Conservation (phyloP, 2,888 invertebrate species). For the Phymatocera aterrima region DNA sequence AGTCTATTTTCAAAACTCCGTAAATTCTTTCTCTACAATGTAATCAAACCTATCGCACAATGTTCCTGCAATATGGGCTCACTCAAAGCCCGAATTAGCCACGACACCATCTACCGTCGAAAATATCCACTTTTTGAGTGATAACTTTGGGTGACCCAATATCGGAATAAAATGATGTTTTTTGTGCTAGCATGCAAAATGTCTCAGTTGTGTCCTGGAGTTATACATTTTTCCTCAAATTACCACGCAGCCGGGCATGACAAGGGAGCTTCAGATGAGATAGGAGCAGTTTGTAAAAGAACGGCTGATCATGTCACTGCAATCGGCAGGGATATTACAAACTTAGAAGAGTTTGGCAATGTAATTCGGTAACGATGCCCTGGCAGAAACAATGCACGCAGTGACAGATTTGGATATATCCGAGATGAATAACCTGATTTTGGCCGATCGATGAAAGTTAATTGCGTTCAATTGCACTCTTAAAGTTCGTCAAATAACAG, state of each 20-base stretch:
- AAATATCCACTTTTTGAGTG: constrained; percentile 64
- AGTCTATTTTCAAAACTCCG: constrained; percentile 37
- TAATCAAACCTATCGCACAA: constrained; percentile 62
- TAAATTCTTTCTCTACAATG: constrained; percentile 48
- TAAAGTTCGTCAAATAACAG: constrained; percentile 49
- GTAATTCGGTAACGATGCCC: background rate
- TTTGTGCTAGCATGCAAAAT: constrained; percentile 61
- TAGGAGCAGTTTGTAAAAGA: constrained; percentile 65
- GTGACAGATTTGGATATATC: background rate
- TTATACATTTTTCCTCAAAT: constrained; percentile 59
- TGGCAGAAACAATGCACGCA: background rate
- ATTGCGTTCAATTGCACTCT: background rate
- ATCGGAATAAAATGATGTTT: constrained; percentile 63
- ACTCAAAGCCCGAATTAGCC: constrained; percentile 59
- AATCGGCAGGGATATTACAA: constrained; percentile 61
- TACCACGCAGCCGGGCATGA: constrained; percentile 63
- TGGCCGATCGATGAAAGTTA: background rate
- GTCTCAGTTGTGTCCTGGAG: constrained; percentile 55
- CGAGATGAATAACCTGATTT: background rate
- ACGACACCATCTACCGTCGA: constrained; percentile 55
- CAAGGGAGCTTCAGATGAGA: constrained; percentile 65
- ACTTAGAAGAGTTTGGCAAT: constrained; percentile 53
- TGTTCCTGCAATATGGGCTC: constrained; percentile 60
- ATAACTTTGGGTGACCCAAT: constrained; percentile 67
- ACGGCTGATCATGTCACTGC: constrained; percentile 64